Evolutionary conservation across 2,797 vertebrate genomes (phyloP), one percentile per base, ranked within the genome.

Genomic region (Balearica regulorum): DNA sequence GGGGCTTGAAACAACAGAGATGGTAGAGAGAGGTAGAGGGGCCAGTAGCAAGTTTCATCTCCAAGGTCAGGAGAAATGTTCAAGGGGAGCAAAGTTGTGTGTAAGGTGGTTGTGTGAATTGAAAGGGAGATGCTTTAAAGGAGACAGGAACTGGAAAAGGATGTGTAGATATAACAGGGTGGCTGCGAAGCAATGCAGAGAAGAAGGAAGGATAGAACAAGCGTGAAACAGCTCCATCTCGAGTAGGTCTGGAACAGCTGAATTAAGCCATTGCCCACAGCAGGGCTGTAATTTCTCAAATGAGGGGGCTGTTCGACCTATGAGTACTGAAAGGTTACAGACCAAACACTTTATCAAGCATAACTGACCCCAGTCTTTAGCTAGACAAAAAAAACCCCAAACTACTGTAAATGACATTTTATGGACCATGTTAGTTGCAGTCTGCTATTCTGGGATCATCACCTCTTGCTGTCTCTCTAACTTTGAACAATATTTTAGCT

Each of bases 11-110:
- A 69, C 10, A 79, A 19, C 12, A 72, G 48, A 79, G n/a, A 8
- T 15, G 21, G 9, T 0, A 37, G n/a, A 46, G 31, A 39, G 16
- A 58, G 25, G 11, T 0, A n/a, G 16, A 83, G 20, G 7, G 19
- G 12, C 11, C 57, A 55, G 7, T 5, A 44, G 12, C 20, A 57
- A 79, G 22, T 54, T 62, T 68, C 15, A 4, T 8, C 43, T 53
- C 49, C n/a, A 54, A 79, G 37, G 20, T 13, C 10, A 37, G 1
- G n/a, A 69, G 4, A 66, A 53, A 18, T 1, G 4, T 80, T 46
- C 10, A 41, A 55, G 6, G 26, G 33, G 15, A 82, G 13, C n/a
- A 41, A 69, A 44, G 28, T 0, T 58, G 33, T 17, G 5, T 54
- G 15, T 24, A 20, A 87, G 24, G 51, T 18, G 31, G 31, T 12